Conservation (phyloP, 2,113 vertebrate genomes). For the Silurus asotus region DNA sequence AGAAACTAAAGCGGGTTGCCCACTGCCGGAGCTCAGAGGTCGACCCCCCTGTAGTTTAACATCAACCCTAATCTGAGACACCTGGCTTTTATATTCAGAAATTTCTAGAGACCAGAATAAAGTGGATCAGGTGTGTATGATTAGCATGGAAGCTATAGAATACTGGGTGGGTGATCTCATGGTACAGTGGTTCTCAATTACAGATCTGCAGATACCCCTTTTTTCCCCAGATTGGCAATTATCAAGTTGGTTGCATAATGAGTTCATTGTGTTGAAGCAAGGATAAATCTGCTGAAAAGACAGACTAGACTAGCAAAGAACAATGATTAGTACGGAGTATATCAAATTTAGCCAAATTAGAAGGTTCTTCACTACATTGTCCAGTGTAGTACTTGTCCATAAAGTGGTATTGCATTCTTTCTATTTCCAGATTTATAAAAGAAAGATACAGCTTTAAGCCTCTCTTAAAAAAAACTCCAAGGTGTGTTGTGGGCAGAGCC, state of each 20-base stretch:
- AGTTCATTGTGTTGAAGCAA: neutral
- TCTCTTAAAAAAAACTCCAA: too few species aligned
- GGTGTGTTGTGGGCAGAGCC: too few species aligned
- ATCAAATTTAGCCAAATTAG: neutral
- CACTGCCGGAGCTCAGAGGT: conserved; percentile 2
- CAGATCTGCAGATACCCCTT: neutral
- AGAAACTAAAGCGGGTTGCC: neutral
- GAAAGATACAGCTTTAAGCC: too few species aligned
- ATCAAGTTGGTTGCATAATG: neutral
- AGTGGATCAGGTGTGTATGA: neutral
- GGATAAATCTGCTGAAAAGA: neutral
- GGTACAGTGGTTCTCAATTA: neutral
- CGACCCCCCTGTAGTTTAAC: neutral
- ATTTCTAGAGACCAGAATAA: neutral
- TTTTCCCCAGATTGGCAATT: neutral
- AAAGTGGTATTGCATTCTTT: neutral
- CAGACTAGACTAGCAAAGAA: neutral
- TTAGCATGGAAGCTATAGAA: neutral
- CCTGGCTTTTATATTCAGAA: neutral
- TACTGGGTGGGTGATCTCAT: neutral
- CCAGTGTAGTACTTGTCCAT: neutral
- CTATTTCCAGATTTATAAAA: too few species aligned
- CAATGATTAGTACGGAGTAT: neutral
- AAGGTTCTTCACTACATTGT: neutral
- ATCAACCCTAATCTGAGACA: conserved; percentile 5